These are phyloP conservation scores for Eurystomus glaucurus DNA, from an alignment of 2,797 vertebrate species.

Conservation along the genomic window DNA sequence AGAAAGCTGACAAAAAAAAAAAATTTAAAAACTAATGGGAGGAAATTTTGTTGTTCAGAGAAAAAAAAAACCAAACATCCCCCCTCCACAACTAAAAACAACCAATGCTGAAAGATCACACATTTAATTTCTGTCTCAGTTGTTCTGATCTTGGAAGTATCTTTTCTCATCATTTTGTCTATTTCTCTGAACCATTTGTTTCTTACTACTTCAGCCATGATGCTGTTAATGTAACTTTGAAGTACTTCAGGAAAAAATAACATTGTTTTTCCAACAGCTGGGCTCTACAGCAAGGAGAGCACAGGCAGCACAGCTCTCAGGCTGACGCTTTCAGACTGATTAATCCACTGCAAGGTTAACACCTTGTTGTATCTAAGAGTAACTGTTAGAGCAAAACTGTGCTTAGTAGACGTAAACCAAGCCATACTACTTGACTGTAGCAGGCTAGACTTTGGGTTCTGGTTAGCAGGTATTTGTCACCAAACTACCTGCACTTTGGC, in stretches of 20 bases:
- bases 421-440: background rate
- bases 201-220: background rate
- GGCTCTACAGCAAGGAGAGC: background rate
- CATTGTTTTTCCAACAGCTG: background rate
- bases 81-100: background rate
- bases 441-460: background rate
- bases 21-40: background rate
- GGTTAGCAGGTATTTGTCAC: background rate
- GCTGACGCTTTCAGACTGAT: background rate
- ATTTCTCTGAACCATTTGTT: background rate
- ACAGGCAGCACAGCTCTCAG: background rate
- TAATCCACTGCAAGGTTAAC: background rate
- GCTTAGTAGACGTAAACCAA: background rate
- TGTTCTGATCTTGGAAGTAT: background rate
- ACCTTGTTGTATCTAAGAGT: background rate
- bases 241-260: background rate
- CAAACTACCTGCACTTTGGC: background rate
- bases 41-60: background rate
- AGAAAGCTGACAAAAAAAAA: background rate
- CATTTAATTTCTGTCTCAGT: background rate
- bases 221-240: background rate
- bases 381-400: background rate
- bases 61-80: accelerated
- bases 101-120: background rate
- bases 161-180: background rate